Base-by-base conservation (phyloP, 2,888 invertebrate genomes). In the Drosophila cognata region DNA sequence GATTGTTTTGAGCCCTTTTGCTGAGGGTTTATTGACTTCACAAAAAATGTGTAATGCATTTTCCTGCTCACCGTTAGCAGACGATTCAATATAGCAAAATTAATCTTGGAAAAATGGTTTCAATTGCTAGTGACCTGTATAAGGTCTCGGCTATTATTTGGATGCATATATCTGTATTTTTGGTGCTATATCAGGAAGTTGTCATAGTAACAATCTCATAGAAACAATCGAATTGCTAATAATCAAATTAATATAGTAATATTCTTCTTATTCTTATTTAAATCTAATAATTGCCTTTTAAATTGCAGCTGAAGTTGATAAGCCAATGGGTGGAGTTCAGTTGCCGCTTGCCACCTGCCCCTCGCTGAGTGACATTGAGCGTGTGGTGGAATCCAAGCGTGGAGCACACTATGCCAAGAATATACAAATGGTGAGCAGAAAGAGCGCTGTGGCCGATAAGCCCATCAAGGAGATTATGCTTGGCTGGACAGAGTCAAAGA, bases 301-400 rank as follows among this genome's bases (percentile, higher is more conserved):
- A 28, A n/a, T 71, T 77, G 0, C 58, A 86, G 86, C 88, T 18
- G 79, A 88, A 55, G 51, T 62, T 58, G 87, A 81, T 31, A 89
- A 90, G 41, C 64, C 72, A 6, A 51, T 18, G 4, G 61, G 43
- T 13, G 43, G 29, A 1, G 46, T 38, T 10, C 71, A 58, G 0
- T 29, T 82, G 52, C 87, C 90, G 3, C 31, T 57, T 10, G 57
- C 57, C 4, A 83, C 85, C 2, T 92, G 91, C 36, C 91, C 92
- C 16, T 90, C 91, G 7, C 61, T 92, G 4, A 92, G 91, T 58
- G 92, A 92, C 50, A 79, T 92, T 29, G 91, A 91, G 62, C 86
- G 82, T 0, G 76, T 87, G 3, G 79, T 90, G 36, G 85, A 84
- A 33, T 86, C 87, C 11, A 90, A 84, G 11, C 77, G 82, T 2